Evolutionary conservation across 2,797 vertebrate species (phyloP), one percentile per base, ranked within the genome.

Genomic region (Alca torda): DNA sequence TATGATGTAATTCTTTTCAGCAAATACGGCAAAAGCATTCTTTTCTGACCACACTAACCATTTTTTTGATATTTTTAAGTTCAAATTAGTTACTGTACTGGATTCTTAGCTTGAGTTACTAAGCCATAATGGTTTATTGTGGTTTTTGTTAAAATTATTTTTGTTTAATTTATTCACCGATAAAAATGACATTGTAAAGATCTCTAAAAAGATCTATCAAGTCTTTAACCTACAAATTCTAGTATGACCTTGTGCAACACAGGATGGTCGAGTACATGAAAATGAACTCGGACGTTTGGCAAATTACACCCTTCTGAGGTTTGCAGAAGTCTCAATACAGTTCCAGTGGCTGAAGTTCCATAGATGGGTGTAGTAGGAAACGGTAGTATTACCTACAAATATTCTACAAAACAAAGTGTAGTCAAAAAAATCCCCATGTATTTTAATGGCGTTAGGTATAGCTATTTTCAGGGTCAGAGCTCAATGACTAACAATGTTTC

Each of bases 371-470:
- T 20, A 76, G 46, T 4, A 86, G 11, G 11, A 84, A 84, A 53
- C 12, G 5, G 17, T 39, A 60, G 9, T 28, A 51, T 21, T 59
- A 53, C 16, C 21, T 41, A 30, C 20, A 56, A 75, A 74, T 43
- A 74, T n/a, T 51, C 46, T 31, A 69, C 50, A 80, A 84, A 72
- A 56, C 17, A 8, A 76, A 56, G 13, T 8, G 10, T 19, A 53
- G 39, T 26, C 14, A 28, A 28, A 72, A 56, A 56, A 51, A 33
- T 0, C 1, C 4, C 15, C 23, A 57, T 5, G 13, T 11, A n/a
- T 41, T 64, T 73, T 33, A 65, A 88, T 14, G 35, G 19, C n/a
- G 83, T 50, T 50, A 82, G 41, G 33, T 69, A 54, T 7, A 51
- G 19, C 4, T 60, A 43, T 74, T 87, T 94, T 87, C 28, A 61